Evolutionary conservation across 2,113 vertebrate species (phyloP), one percentile per base, ranked within the genome.

Genomic region (Bucco capensis): DNA sequence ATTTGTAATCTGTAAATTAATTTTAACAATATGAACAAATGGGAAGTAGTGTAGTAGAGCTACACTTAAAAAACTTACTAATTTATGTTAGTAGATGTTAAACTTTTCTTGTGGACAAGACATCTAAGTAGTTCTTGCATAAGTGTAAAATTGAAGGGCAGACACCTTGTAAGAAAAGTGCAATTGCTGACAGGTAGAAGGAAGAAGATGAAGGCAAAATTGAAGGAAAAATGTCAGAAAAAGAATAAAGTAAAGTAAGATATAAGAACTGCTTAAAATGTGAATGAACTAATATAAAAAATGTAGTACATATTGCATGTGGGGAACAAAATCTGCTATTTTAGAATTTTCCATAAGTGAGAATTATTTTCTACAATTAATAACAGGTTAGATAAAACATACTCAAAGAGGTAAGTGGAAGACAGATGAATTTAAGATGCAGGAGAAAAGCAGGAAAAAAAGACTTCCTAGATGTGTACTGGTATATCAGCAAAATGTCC

Each of bases 151-250:
- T 56, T 14, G 72, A 83, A 77, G 6, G 5, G 28, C 4, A 9
- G 18, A 58, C 6, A 54, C 24, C 9, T 47, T 65, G 3, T 10
- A 79, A 54, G 37, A 76, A 67, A 80, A 70, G 10, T 42, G 22
- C 3, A 6, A 44, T 27, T 72, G n/a, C 38, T 74, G 21, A 58
- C 24, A 60, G 10, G 11, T 7, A 74, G 9, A 40, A 13, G 30
- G 57, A 77, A 93, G 19, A 80, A 93, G 16, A 10, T 47, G 30
- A 85, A 76, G 15, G 24, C 12, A 90, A 89, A 94, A 62, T 3
- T 27, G 25, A 46, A 79, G 31, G 9, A 51, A 92, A 90, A n/a
- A 61, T 30, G 19, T 67, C 31, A 89, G 49, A 62, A 86, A 79
- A 77, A 65, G 2, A 73, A n/a, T 16, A 30, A 56, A 75, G 17